Conservation (phyloP, 2,888 invertebrate genomes). For the Tenodera sinensis region DNA sequence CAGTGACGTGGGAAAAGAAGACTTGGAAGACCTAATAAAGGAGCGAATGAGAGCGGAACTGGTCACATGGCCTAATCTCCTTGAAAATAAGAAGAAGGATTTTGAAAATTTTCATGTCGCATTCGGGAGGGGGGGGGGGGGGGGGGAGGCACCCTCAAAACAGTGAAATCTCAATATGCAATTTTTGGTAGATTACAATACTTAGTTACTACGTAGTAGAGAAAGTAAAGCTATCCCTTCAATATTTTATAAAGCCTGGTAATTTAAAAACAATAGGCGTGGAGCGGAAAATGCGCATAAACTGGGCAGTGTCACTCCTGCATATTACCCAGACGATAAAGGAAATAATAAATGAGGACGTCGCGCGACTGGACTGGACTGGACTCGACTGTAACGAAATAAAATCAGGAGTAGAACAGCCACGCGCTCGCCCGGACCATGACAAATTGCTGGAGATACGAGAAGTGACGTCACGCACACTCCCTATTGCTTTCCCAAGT, state of each 20-base stretch:
- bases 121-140: too few relatives aligned
- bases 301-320: too few relatives aligned
- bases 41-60: too few relatives aligned
- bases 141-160: too few relatives aligned
- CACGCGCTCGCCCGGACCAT: background rate
- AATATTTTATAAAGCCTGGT: background rate
- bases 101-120: too few relatives aligned
- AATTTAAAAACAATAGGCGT: background rate
- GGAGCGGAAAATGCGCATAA: background rate
- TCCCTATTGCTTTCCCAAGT: background rate
- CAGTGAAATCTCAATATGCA: too few relatives aligned
- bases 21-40: too few relatives aligned
- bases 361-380: background rate
- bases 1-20: too few relatives aligned
- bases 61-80: too few relatives aligned
- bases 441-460: background rate
- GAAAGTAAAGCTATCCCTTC: background rate
- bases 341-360: background rate
- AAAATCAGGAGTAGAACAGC: background rate
- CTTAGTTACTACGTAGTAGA: too few relatives aligned
- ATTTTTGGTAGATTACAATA: too few relatives aligned
- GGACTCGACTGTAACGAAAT: background rate
- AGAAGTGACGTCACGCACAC: background rate
- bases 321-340: background rate
- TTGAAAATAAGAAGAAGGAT: too few relatives aligned